Evolutionary conservation across 1,140 invertebrate species (phyloP).

Genomic region (Meloidogyne exigua): DNA sequence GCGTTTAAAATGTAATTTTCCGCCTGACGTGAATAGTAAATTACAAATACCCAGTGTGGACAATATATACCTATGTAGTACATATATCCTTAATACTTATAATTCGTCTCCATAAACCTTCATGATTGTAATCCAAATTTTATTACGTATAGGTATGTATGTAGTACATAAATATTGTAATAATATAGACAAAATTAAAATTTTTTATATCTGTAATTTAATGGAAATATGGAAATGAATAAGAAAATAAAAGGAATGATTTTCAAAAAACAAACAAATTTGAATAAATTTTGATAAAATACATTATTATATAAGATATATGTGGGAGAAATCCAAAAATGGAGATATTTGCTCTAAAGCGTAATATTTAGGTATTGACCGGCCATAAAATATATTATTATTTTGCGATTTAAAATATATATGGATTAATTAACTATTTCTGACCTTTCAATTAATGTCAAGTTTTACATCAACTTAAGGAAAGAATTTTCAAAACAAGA

Average conservation of each 20-base stretch:
- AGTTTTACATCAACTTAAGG: background rate
- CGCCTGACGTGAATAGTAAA: no score
- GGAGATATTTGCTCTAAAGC: background rate
- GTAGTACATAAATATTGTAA: no score
- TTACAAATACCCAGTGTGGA: no score
- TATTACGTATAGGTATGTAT: no score
- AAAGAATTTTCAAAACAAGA: background rate
- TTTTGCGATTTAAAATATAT: conserved; percentile 4
- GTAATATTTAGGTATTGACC: background rate
- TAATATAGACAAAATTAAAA: background rate
- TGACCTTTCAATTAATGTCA: background rate
- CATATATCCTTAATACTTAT: no score
- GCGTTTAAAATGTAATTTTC: no score
- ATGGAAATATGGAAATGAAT: background rate
- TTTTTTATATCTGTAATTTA: conserved; percentile 3
- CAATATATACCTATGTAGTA: no score
- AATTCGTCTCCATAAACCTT: no score
- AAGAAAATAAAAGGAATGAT: conserved; percentile 2
- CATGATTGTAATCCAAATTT: no score
- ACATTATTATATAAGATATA: background rate
- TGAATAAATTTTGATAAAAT: background rate
- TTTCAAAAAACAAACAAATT: background rate
- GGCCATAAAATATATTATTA: background rate
- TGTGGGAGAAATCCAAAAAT: background rate
- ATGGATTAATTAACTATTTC: background rate